phyloP scores from a whole-genome alignment of 30 jellyfish, hydroid and myxozoan species.

The Mastigias papua region DNA sequence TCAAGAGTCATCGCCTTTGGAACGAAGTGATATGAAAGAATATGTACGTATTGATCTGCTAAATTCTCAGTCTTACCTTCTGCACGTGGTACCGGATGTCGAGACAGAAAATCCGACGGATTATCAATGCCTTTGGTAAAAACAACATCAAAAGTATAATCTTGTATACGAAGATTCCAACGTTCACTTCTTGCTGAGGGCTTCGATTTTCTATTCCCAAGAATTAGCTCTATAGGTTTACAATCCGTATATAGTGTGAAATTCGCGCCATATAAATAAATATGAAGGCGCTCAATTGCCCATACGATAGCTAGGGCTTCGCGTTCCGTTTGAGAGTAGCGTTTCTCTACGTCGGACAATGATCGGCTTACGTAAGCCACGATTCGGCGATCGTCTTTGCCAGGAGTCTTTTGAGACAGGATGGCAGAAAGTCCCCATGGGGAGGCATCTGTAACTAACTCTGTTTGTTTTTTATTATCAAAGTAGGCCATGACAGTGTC shows the following conservation, averaged over 20 bases:
- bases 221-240: slow-evolving; percentile 16
- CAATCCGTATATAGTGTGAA: slow-evolving; percentile 26
- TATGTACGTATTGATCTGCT: slow-evolving; percentile 46
- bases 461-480: not conserved
- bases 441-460: not conserved
- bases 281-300: not conserved
- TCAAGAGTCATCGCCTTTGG: slow-evolving; percentile 44
- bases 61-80: not conserved
- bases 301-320: not conserved
- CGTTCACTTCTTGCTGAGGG: slow-evolving; percentile 12
- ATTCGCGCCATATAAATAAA: slow-evolving; percentile 17
- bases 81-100: not conserved
- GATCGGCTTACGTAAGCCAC: not conserved
- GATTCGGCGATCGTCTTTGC: not conserved
- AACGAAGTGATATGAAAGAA: slow-evolving; percentile 28
- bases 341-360: not conserved
- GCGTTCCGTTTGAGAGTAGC: not conserved
- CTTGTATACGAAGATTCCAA: not conserved
- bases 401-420: not conserved
- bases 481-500: not conserved
- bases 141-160: not conserved
- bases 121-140: not conserved
- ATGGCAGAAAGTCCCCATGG: not conserved
- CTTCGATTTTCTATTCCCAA: not conserved
- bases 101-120: not conserved